Conservation (phyloP, 2,113 vertebrate species). For the Uropsilus gracilis region DNA sequence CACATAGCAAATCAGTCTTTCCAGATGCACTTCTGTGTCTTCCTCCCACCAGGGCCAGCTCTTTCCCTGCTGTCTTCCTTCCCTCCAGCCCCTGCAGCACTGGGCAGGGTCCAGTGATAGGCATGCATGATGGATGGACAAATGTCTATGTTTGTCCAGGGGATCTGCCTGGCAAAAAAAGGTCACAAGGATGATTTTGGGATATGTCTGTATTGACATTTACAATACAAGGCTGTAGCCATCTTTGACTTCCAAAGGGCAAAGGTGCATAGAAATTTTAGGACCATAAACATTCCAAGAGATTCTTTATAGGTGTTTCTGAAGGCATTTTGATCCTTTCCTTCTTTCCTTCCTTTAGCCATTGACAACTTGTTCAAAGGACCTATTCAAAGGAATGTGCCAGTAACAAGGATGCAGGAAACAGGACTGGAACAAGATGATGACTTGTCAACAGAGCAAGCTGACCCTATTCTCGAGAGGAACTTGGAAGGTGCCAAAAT, state of each 20-base stretch:
- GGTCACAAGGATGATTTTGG: no score
- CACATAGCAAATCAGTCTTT: neutral
- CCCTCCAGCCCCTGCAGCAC: neutral
- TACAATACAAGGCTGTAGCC: neutral
- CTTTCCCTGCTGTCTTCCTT: neutral
- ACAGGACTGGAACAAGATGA: neutral
- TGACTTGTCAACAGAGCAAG: neutral
- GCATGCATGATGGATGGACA: neutral
- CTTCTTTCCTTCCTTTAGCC: neutral
- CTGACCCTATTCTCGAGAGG: neutral
- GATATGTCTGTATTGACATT: neutral
- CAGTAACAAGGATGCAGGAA: neutral
- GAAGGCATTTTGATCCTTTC: neutral
- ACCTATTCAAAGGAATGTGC: neutral
- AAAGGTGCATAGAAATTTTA: neutral
- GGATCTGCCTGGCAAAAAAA: neutral
- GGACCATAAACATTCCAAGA: neutral
- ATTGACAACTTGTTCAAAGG: neutral
- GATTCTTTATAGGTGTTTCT: neutral
- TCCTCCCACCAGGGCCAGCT: neutral
- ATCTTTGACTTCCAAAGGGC: neutral
- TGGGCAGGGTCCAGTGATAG: rapidly evolving
- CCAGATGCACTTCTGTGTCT: neutral
- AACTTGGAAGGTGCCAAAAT: neutral
- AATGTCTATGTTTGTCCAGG: neutral